These are phyloP conservation scores for Serrognathus titanus DNA, from an alignment of 2,888 invertebrate genomes.

Conservation along the genomic window DNA sequence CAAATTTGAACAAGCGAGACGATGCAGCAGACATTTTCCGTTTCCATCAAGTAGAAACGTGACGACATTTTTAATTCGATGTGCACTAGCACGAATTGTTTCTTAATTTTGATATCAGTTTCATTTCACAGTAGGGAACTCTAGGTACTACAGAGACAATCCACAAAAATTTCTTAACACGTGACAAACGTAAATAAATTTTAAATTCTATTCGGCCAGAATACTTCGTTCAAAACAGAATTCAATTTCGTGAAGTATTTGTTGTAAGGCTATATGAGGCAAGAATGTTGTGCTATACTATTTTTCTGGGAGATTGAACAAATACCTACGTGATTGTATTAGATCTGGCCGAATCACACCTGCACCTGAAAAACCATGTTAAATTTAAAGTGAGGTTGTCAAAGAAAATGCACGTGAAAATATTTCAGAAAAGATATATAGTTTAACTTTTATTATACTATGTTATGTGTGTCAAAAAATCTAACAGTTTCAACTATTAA, in stretches of 20 bases:
- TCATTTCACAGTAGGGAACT: no score
- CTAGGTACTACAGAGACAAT: no score
- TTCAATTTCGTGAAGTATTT: slow-evolving; percentile 15
- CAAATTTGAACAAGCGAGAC: no score
- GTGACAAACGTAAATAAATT: background rate
- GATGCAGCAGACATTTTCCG: no score
- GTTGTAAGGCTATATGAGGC: slow-evolving; percentile 5
- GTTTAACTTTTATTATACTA: no score
- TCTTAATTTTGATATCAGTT: no score
- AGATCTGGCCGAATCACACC: slow-evolving; percentile 22
- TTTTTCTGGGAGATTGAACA: slow-evolving; percentile 31
- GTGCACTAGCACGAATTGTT: no score
- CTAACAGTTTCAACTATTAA: no score
- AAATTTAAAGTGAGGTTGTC: slow-evolving; percentile 4
- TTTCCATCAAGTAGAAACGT: no score
- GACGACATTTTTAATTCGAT: no score
- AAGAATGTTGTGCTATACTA: slow-evolving; percentile 11
- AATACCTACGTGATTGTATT: slow-evolving; percentile 35
- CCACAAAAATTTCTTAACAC: background rate
- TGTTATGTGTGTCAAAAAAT: no score
- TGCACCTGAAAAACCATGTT: slow-evolving; percentile 4
- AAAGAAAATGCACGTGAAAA: slow-evolving; percentile 3
- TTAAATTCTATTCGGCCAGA: background rate
- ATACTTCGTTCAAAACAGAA: slow-evolving; percentile 7
- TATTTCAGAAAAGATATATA: no score